These are phyloP conservation scores for Polyergus mexicanus DNA, from an alignment of 1,140 invertebrate genomes.

Conservation along the genomic window DNA sequence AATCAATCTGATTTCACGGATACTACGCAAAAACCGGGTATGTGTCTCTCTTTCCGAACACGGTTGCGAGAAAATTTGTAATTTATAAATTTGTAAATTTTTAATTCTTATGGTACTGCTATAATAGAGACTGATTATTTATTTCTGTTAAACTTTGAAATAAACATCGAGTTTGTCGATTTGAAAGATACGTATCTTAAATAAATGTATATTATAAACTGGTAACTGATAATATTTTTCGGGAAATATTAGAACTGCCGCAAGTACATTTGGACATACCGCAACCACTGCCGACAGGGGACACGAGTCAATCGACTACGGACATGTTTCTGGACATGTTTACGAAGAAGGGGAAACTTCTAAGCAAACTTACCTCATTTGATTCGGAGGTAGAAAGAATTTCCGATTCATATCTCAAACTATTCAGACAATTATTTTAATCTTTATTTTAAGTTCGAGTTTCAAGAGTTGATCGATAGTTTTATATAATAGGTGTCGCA, in stretches of 20 bases:
- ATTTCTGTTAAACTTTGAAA: neutral
- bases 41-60: neutral
- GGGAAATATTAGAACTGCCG: slow-evolving; percentile 82
- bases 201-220: neutral
- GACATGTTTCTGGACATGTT: slow-evolving; percentile 96
- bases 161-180: neutral
- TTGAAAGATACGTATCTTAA: neutral
- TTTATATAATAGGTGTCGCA: slow-evolving; percentile 6
- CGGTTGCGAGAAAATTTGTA: neutral
- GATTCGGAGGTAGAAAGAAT: slow-evolving; percentile 93
- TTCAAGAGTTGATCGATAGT: slow-evolving; percentile 30
- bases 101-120: neutral
- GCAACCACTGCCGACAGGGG: slow-evolving; percentile 76
- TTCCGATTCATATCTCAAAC: neutral
- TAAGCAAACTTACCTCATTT: slow-evolving; percentile 95
- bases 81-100: no score
- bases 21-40: slow-evolving; percentile 82
- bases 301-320: slow-evolving; percentile 91
- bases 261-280: slow-evolving; percentile 86
- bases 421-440: neutral
- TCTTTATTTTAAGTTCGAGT: slow-evolving; percentile 5
- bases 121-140: neutral
- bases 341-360: slow-evolving; percentile 94
- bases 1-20: slow-evolving; percentile 86
- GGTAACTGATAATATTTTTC: slow-evolving; percentile 16